Evolutionary conservation across 1,140 invertebrate genomes (phyloP).

Genomic region (Tetragnatha versicolor): DNA sequence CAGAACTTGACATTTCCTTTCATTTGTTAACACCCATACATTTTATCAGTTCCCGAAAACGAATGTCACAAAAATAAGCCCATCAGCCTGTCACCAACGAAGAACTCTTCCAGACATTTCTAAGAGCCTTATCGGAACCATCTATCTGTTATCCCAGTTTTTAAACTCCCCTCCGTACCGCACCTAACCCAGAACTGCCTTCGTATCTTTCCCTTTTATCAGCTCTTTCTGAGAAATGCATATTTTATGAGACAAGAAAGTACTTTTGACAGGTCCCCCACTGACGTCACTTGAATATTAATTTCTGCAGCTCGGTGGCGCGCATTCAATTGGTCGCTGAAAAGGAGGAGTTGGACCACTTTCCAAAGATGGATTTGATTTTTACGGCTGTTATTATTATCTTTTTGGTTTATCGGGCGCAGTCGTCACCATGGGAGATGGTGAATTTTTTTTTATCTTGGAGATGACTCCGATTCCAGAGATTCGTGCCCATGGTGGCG

Average conservation of each 20-base stretch:
- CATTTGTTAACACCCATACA: too few relatives aligned
- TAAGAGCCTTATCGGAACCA: too few relatives aligned
- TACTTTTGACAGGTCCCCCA: slow-evolving; percentile 8
- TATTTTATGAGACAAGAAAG: slow-evolving; percentile 32
- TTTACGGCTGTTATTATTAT: not conserved
- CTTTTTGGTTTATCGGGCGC: not conserved
- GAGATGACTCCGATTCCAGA: not conserved
- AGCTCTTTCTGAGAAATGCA: slow-evolving; percentile 22
- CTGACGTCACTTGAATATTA: slow-evolving; percentile 22
- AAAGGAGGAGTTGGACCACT: not conserved
- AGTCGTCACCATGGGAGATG: not conserved
- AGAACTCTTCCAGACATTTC: not conserved
- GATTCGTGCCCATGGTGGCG: not conserved
- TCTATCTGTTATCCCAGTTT: slow-evolving; percentile 4
- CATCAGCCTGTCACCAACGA: not conserved
- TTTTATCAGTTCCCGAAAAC: too few relatives aligned
- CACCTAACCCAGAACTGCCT: not conserved
- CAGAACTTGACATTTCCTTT: too few relatives aligned
- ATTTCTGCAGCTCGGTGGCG: slow-evolving; percentile 4
- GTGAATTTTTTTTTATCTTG: not conserved
- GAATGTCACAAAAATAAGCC: not conserved
- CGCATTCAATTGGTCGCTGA: slow-evolving; percentile 20
- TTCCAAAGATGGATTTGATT: slow-evolving; percentile 11
- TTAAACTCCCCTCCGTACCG: not conserved
- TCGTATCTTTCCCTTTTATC: slow-evolving; percentile 19